Evolutionary conservation across 2,888 invertebrate genomes (phyloP), one percentile per base, ranked within the genome.

Genomic region (Eustalomyia histrio): DNA sequence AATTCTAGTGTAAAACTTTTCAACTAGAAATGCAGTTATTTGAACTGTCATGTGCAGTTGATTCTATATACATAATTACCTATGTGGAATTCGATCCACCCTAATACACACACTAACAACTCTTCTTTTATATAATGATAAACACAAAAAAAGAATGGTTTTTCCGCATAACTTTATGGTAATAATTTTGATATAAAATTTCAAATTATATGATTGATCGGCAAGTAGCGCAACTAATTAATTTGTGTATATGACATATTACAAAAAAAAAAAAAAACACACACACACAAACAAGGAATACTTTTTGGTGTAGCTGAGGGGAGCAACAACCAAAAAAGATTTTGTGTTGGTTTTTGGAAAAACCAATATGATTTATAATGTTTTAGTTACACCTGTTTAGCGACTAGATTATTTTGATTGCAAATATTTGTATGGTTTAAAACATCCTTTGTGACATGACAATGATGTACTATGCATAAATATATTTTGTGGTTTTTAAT

Each of bases 181-280:
- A 12, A 39, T 39, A 12, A 39, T 39, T 39, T 39, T 39, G 9
- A 2, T 16, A 39, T 64, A 12, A 57, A 63, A 72, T 72, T 12
- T 53, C 61, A 88, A 89, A 89, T 90, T 88, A 85, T 87, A 89
- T 89, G 90, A 89, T 89, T 88, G 90, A 89, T 89, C 87, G 78
- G 18, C 81, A 85, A 86, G 84, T 83, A 87, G 87, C 87, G 87
- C 86, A 89, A 87, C 89, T 88, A 89, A 89, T 89, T 89, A 88
- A 89, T 89, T 88, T 86, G 83, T 83, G 85, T 64, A 80, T 75
- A 55, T 69, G 74, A 67, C 78, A 78, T 55, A 75, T 7, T 3
- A n/a, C n/a, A n/a, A n/a, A n/a, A n/a, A n/a, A n/a, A n/a, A n/a
- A n/a, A n/a, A n/a, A n/a, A n/a, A n/a, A n/a, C n/a, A n/a, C n/a